Evolutionary conservation across 2,888 invertebrate genomes (phyloP).

Genomic region (Drosophila demipolita): DNA sequence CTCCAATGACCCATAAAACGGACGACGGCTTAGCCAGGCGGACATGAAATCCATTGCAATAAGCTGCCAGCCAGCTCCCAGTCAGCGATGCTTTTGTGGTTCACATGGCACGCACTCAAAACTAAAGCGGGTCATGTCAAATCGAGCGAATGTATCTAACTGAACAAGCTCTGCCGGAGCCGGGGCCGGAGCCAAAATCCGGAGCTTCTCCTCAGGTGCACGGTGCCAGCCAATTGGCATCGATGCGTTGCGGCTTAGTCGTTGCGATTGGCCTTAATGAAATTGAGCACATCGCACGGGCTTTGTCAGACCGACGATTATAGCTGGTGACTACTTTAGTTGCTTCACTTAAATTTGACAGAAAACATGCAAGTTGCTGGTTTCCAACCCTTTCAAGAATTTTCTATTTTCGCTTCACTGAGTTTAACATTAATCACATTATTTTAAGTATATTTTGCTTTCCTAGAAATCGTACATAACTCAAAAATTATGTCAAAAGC

Average conservation of each 20-base stretch:
- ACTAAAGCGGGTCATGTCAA: constrained; percentile 58
- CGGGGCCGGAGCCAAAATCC: background rate
- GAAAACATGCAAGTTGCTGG: background rate
- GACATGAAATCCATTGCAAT: constrained; percentile 36
- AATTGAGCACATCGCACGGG: constrained; percentile 43
- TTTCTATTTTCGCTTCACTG: background rate
- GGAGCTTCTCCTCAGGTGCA: constrained; percentile 31
- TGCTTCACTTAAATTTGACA: background rate
- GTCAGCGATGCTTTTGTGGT: constrained; percentile 58
- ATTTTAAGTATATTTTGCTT: background rate
- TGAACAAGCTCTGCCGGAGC: constrained; percentile 1
- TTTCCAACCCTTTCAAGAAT: background rate
- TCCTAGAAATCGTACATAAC: background rate
- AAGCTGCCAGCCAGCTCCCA: constrained; percentile 23
- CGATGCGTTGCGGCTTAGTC: constrained; percentile 55
- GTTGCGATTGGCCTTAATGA: constrained; percentile 49
- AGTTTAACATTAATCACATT: background rate
- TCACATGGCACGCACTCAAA: constrained; percentile 64
- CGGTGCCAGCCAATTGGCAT: constrained; percentile 66
- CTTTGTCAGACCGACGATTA: constrained; percentile 6
- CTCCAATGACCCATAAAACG: constrained; percentile 77
- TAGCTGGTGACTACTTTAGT: constrained; percentile 13
- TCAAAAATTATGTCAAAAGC: background rate
- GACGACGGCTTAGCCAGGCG: constrained; percentile 37
- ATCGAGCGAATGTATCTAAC: constrained; percentile 43